phyloP scores from a whole-genome alignment of 2,797 vertebrate species.

The Pygocentrus nattereri region DNA sequence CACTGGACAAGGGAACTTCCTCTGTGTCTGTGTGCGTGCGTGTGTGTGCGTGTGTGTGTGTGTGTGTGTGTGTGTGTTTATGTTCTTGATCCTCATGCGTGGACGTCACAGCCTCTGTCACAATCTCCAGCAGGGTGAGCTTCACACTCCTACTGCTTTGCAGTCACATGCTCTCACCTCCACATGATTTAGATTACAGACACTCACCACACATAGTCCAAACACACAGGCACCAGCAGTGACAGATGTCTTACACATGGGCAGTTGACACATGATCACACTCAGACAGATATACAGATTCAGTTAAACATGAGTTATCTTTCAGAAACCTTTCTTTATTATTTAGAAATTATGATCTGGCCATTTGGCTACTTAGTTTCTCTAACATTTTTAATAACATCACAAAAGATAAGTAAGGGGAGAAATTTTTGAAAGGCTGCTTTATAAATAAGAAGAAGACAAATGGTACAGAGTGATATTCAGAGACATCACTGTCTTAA shows the following conservation, averaged over 20 bases:
- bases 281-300: slow-evolving; percentile 26
- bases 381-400: no score
- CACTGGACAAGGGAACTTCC: no score
- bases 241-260: slow-evolving; percentile 48
- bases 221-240: slow-evolving; percentile 24
- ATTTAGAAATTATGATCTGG: no score
- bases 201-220: slow-evolving; percentile 30
- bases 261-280: slow-evolving; percentile 36
- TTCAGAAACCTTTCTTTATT: not conserved
- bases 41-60: slow-evolving; percentile 30
- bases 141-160: slow-evolving; percentile 49
- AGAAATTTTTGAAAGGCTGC: no score
- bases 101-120: slow-evolving; percentile 46
- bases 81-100: slow-evolving; percentile 25
- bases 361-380: no score
- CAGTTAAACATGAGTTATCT: not conserved
- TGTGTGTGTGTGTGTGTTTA: slow-evolving; percentile 17
- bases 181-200: slow-evolving; percentile 39
- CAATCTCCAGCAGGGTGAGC: slow-evolving; percentile 47
- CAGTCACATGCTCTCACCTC: slow-evolving; percentile 48
- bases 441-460: no score
- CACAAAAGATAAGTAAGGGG: no score
- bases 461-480: no score
- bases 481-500: no score
- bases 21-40: slow-evolving; percentile 6